Conservation (phyloP, 2,888 invertebrate species). For the Phlogophora meticulosa region DNA sequence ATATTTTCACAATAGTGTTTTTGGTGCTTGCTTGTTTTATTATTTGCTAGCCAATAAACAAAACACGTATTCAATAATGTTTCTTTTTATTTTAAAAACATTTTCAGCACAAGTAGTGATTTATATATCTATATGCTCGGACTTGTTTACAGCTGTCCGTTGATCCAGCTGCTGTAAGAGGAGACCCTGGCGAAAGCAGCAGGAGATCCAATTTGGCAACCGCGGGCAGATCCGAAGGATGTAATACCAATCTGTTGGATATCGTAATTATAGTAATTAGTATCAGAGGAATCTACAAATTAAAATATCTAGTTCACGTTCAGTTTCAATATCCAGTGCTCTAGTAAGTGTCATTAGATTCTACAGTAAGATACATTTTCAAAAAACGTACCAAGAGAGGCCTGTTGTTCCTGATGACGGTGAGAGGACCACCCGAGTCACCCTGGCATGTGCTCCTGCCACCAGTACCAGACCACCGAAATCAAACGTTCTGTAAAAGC, state of each 20-base stretch:
- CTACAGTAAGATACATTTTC: neutral
- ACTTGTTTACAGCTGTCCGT: constrained; percentile 26
- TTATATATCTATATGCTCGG: too few species aligned
- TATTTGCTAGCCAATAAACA: too few species aligned
- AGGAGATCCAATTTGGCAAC: constrained; percentile 69
- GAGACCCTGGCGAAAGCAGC: constrained; percentile 73
- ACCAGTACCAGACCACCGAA: constrained; percentile 65
- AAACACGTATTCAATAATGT: neutral
- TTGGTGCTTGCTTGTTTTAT: too few species aligned
- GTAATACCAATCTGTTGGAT: constrained; percentile 72
- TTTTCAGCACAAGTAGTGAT: neutral
- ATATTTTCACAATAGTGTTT: too few species aligned
- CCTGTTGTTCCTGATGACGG: constrained; percentile 52
- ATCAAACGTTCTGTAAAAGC: too few species aligned
- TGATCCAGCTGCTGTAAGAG: constrained; percentile 65
- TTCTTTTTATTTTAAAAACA: neutral
- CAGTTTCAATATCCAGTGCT: neutral
- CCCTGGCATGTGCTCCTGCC: constrained; percentile 71
- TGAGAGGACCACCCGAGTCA: constrained; percentile 78
- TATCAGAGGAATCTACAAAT: neutral
- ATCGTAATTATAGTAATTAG: too few species aligned
- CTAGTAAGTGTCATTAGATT: neutral
- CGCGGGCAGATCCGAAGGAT: constrained; percentile 71
- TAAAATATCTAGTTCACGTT: neutral
- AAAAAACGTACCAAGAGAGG: constrained; percentile 66